Conservation (phyloP, 2,888 invertebrate genomes). For the Plutella xylostella region DNA sequence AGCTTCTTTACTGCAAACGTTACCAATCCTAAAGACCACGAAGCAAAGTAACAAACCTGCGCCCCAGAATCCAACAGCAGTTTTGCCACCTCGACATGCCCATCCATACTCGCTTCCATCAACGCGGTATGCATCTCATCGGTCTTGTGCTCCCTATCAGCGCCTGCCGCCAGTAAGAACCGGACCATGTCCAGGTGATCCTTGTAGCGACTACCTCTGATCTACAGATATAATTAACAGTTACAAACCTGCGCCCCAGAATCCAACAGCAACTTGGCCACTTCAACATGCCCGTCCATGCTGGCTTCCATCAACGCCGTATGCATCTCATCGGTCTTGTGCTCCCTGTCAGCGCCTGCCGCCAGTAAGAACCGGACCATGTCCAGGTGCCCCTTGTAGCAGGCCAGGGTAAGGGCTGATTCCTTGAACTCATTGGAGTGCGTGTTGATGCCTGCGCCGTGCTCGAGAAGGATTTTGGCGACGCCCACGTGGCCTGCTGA, state of each 20-base stretch:
- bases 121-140: slow-evolving; percentile 99
- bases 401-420: slow-evolving; percentile 93
- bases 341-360: slow-evolving; percentile 97
- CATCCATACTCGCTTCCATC: slow-evolving; percentile 99
- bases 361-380: slow-evolving; percentile 97
- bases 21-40: no score
- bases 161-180: slow-evolving; percentile 94
- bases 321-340: slow-evolving; percentile 99
- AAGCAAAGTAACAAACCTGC: slow-evolving; percentile 80
- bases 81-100: slow-evolving; percentile 97
- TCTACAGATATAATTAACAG: no score
- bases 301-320: slow-evolving; percentile 99
- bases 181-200: slow-evolving; percentile 98
- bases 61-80: slow-evolving; percentile 96
- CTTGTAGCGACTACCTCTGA: no score
- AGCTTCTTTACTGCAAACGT: no score
- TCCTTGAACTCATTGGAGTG: slow-evolving; percentile 99
- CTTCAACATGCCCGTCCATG: slow-evolving; percentile 99
- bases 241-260: slow-evolving; percentile 92
- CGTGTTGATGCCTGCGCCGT: slow-evolving; percentile 98
- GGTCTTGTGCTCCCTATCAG: slow-evolving; percentile 98
- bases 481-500: slow-evolving; percentile 95
- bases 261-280: slow-evolving; percentile 92
- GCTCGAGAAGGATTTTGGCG: slow-evolving; percentile 89
- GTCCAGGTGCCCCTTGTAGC: slow-evolving; percentile 96